Percentiles rank a stretch among this genome's conserved stretches.
These are phyloP conservation scores for Cettia cetti DNA, from an alignment of 2,113 vertebrate species.

Conservation along the genomic window DNA sequence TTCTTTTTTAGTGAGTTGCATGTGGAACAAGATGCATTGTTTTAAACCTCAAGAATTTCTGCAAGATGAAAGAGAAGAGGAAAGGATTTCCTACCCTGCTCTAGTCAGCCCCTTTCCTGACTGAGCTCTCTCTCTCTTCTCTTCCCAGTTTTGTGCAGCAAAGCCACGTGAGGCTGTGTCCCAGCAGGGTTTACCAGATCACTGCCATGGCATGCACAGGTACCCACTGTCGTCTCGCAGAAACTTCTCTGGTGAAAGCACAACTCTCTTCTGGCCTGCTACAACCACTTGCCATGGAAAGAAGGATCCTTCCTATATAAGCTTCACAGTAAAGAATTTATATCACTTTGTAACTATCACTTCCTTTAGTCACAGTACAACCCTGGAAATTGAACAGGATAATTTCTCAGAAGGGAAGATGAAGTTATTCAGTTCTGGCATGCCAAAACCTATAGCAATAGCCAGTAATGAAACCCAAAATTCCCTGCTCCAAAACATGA, in stretches of 20 bases:
- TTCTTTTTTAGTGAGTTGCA: background rate
- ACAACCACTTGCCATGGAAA: background rate
- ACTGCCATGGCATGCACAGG: background rate
- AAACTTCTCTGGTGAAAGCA: background rate
- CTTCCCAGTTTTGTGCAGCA: background rate
- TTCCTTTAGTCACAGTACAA: background rate
- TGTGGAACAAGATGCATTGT: background rate
- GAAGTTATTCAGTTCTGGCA: background rate
- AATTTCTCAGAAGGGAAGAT: background rate
- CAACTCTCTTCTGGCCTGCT: background rate
- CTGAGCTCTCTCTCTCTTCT: background rate
- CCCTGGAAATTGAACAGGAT: background rate
- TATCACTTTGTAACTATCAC: background rate
- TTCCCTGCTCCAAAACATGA: background rate
- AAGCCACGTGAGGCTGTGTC: background rate
- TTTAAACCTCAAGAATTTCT: background rate
- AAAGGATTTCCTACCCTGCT: background rate
- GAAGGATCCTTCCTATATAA: background rate
- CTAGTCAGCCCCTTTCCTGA: background rate
- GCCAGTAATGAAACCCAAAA: background rate
- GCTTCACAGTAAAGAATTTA: background rate
- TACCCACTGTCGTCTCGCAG: fast-evolving
- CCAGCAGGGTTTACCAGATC: background rate
- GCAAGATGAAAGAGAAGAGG: background rate
- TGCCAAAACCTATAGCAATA: background rate